Percentiles rank a stretch among this genome's conserved stretches.
These are phyloP conservation scores for Pammene aurita DNA, from an alignment of 2,888 invertebrate genomes.

Conservation along the genomic window DNA sequence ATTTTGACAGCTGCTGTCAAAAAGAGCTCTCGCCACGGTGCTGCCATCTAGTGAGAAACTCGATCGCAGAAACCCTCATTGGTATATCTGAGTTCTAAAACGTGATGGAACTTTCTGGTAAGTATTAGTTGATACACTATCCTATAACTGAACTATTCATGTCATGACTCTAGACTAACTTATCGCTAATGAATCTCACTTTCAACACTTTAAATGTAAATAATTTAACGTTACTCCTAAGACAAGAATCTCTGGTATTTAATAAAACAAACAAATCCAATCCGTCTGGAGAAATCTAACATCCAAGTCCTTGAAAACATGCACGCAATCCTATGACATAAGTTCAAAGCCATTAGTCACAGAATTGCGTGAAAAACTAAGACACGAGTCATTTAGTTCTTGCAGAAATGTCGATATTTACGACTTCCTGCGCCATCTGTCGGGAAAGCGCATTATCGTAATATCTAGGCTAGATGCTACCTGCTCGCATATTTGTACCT, in stretches of 20 bases:
- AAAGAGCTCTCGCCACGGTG: too few species aligned
- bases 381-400: neutral
- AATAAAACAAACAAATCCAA: slow-evolving; percentile 15
- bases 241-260: slow-evolving; percentile 15
- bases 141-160: too few species aligned
- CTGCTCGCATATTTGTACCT: slow-evolving; percentile 19
- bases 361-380: neutral
- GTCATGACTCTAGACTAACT: neutral
- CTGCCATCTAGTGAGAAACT: too few species aligned
- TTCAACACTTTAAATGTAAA: neutral
- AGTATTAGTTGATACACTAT: too few species aligned
- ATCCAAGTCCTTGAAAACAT: neutral
- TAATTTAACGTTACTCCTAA: slow-evolving; percentile 6
- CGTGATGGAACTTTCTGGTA: too few species aligned
- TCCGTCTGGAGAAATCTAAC: neutral
- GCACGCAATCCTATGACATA: neutral
- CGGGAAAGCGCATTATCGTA: slow-evolving; percentile 33
- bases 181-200: slow-evolving; percentile 10
- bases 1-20: too few species aligned
- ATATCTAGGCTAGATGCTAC: slow-evolving; percentile 35
- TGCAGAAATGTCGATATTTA: slow-evolving; percentile 36
- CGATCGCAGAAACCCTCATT: too few species aligned
- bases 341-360: neutral
- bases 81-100: too few species aligned
- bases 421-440: slow-evolving; percentile 39